phyloP scores from a whole-genome alignment of 2,113 vertebrate species.

The Elephas maximus region DNA sequence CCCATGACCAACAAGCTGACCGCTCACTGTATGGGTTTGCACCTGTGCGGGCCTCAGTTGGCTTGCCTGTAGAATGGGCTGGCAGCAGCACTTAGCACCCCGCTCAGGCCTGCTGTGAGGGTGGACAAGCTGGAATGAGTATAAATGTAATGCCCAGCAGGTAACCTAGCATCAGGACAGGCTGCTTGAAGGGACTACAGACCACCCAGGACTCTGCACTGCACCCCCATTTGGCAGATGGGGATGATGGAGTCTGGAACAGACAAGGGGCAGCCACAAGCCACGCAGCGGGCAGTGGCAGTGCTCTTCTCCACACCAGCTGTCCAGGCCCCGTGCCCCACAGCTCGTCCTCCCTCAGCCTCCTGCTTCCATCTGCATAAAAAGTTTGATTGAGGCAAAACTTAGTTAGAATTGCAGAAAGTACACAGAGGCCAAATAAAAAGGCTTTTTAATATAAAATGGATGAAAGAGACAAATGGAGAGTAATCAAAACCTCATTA shows the following conservation, averaged over 20 bases:
- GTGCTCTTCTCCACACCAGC: background rate
- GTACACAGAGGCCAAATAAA: conserved; percentile 61
- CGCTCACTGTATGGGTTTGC: background rate
- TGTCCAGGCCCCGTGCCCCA: background rate
- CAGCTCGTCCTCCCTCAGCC: background rate
- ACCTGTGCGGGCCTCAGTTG: background rate
- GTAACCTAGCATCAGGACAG: accelerated
- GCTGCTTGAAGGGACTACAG: background rate
- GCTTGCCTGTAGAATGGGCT: background rate
- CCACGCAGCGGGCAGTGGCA: accelerated
- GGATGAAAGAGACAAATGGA: conserved; percentile 82
- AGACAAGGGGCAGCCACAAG: accelerated
- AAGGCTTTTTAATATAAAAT: conserved; percentile 80
- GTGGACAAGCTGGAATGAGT: background rate
- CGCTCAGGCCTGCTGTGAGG: background rate
- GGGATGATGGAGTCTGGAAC: background rate
- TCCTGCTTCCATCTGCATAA: conserved; percentile 11
- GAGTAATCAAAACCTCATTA: conserved; percentile 79
- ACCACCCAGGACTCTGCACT: background rate
- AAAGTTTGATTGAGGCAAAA: conserved; percentile 75
- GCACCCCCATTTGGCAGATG: accelerated
- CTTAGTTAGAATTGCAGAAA: conserved; percentile 45
- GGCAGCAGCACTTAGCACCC: accelerated
- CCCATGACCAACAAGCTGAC: background rate
- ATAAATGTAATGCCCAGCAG: background rate